Conservation (phyloP, 2,888 invertebrate genomes). For the Reticulitermes lucifugus region DNA sequence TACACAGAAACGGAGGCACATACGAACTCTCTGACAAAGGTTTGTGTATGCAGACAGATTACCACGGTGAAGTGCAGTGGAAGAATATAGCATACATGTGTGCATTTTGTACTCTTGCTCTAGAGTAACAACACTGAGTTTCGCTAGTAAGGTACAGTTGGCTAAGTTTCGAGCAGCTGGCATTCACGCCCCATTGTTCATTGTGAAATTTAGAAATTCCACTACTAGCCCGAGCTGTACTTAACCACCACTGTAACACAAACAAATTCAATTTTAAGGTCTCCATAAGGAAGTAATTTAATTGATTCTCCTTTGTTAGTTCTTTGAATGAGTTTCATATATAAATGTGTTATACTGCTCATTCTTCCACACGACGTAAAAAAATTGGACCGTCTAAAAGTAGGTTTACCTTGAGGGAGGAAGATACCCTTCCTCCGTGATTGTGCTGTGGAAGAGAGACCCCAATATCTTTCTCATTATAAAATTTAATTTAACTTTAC, state of each 20-base stretch:
- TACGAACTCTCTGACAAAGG: too few species aligned
- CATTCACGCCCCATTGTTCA: background rate
- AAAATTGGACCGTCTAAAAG: background rate
- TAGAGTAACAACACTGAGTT: background rate
- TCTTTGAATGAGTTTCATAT: background rate
- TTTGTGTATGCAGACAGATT: too few species aligned
- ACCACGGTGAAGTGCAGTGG: too few species aligned
- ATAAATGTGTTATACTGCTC: background rate
- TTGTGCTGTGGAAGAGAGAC: background rate
- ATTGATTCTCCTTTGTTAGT: background rate
- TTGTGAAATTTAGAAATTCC: background rate
- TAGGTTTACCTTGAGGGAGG: background rate
- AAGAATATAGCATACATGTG: background rate
- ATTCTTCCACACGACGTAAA: background rate
- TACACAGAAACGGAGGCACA: too few species aligned
- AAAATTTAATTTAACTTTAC: slow-evolving; percentile 2
- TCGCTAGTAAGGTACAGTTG: background rate
- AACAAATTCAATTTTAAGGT: slow-evolving; percentile 2
- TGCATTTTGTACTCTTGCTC: background rate
- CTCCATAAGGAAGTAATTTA: background rate
- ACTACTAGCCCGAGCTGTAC: background rate
- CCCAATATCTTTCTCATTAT: slow-evolving; percentile 13
- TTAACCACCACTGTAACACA: background rate
- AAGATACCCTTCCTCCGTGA: background rate
- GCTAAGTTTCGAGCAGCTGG: background rate